Percentiles rank a stretch among this genome's conserved stretches.
Evolutionary conservation across 2,797 vertebrate species (phyloP).

Genomic region (Argya squamiceps): DNA sequence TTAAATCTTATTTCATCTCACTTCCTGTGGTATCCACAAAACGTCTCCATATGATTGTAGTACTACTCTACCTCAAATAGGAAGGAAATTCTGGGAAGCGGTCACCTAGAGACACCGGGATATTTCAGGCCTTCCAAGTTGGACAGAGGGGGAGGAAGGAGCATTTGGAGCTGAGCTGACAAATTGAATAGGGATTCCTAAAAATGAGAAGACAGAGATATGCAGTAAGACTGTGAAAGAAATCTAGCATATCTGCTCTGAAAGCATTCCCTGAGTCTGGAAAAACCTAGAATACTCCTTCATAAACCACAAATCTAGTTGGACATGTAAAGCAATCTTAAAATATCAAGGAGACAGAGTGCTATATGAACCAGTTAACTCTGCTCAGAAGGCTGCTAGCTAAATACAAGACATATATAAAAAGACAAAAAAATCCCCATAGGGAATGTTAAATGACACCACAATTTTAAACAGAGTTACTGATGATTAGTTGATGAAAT

Average conservation of each 20-base stretch:
- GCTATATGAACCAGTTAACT: background rate
- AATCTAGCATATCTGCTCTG: background rate
- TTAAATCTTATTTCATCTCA: background rate
- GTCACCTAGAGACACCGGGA: fast-evolving
- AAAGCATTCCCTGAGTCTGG: background rate
- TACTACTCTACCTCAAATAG: background rate
- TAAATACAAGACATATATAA: background rate
- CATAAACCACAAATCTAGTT: background rate
- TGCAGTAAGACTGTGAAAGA: background rate
- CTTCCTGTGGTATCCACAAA: background rate
- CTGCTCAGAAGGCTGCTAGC: background rate
- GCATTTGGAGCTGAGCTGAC: background rate
- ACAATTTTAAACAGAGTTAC: background rate
- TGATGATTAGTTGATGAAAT: background rate
- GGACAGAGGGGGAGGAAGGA: background rate
- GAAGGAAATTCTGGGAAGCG: background rate
- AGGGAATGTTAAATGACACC: background rate
- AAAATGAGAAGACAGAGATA: background rate
- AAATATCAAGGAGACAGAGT: background rate
- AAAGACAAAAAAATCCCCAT: background rate
- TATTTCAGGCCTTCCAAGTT: background rate
- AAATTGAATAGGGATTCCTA: background rate
- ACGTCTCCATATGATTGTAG: background rate
- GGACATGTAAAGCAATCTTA: background rate
- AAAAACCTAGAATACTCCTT: background rate